phyloP scores from a whole-genome alignment of 2,797 vertebrate species.

The Orientallactaga sibirica region DNA sequence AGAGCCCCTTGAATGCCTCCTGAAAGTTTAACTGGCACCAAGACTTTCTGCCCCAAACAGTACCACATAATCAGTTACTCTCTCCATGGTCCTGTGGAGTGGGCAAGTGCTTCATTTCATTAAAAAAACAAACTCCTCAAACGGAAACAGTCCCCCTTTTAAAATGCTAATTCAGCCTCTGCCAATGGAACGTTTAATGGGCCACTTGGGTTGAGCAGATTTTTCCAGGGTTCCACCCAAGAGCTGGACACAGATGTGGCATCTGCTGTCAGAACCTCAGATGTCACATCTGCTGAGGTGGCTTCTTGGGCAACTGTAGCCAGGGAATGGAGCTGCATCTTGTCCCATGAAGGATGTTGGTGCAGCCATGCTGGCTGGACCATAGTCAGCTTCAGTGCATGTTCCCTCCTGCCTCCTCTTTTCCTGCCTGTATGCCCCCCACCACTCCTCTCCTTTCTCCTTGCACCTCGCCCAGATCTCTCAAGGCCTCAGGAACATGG shows the following conservation, averaged over 20 bases:
- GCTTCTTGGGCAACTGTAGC: constrained; percentile 55
- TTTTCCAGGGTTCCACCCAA: constrained; percentile 41
- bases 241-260: constrained; percentile 12
- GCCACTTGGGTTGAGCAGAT: constrained; percentile 62
- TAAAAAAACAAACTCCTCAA: constrained; percentile 68
- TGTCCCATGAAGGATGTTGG: not conserved
- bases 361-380: not conserved
- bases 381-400: accelerated
- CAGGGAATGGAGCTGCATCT: constrained; percentile 46
- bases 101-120: constrained; percentile 60
- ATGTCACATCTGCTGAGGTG: not conserved
- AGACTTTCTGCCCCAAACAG: not conserved
- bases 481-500: not conserved
- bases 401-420: not conserved
- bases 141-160: constrained; percentile 58
- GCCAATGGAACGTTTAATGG: constrained; percentile 70
- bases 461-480: not conserved
- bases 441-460: not conserved
- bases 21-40: not conserved
- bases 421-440: not conserved
- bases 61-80: not conserved
- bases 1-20: not conserved
- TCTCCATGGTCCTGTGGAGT: not conserved
- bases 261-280: not conserved
- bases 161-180: constrained; percentile 62